Base-by-base conservation (phyloP, 2,113 vertebrate genomes). In the Callipepla squamata region DNA sequence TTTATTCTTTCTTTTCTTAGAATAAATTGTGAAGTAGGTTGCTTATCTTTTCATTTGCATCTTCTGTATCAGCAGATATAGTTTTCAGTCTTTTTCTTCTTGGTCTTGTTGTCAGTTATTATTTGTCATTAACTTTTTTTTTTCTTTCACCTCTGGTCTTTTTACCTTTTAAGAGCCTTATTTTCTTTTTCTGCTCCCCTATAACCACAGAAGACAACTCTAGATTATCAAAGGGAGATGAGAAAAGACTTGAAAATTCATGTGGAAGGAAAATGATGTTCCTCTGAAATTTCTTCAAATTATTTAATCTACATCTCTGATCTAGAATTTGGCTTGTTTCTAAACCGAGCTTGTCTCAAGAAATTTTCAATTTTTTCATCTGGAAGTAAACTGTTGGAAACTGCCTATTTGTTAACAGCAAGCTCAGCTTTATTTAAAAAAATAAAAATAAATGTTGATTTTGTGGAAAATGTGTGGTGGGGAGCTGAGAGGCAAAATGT, bases 261-360 rank as follows among this genome's bases (percentile, higher is more conserved):
- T 7, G 13, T 81, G 11, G 61, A 94, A 90, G 65, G 84, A 86
- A 53, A 79, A 40, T 73, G 57, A 48, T 65, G 58, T 74, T 94
- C 84, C 69, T 89, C 57, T 28, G 45, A 94, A 90, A 75, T 12
- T 32, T 69, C 66, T 93, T 94, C 20, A 53, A 59, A 72, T 68
- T 69, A 72, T 62, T 78, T 84, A 59, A 88, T 90, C 61, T 80
- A 20, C 16, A 51, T 81, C 38, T 93, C 53, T 86, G 47, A 79
- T 72, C 86, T 90, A 66, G 63, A 69, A 59, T n/a, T 23, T 61
- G 40, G 12, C 7, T 89, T 72, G 26, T 25, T 80, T 69, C 11
- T 36, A 40, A 70, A 51, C 74, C 12, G 2, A 51, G 47, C 14
- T 65, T 61, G 11, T 68, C 51, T 26, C 28, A 53, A 16, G 15